Evolutionary conservation across 2,797 vertebrate genomes (phyloP), one percentile per base, ranked within the genome.

Genomic region (Siniperca obscura): DNA sequence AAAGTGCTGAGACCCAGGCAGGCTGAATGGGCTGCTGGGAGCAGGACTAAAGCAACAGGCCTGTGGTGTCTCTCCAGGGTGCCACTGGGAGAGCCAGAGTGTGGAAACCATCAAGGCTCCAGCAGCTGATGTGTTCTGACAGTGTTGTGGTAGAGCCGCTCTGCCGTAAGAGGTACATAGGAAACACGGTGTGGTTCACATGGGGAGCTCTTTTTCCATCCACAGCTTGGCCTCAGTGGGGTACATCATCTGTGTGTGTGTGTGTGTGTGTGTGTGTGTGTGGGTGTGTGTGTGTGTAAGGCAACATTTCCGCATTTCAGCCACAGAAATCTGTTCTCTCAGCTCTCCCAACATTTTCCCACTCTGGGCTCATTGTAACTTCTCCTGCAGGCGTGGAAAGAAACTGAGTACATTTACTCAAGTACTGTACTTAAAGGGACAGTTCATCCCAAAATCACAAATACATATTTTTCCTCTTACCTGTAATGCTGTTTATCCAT

Each of bases 141-240:
- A 95, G 80, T 95, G 95, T 95, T 96, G 92, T 95, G 91, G 91
- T 89, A 90, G 89, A 90, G 81, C 83, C 82, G 65, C 89, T 95
- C 93, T 94, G 89, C 93, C 86, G 83, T 93, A 87, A 93, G 90
- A 87, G 83, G 88, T 85, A 83, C 87, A 89, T 82, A 87, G 92
- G 90, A 94, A 92, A 90, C 91, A 83, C 78, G 40, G 74, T 64
- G 84, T 38, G 85, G 89, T 94, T 94, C 93, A 92, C 93, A 93
- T 30, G 79, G 86, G 89, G 84, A 84, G 70, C 71, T 85, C 70
- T 78, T 74, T 87, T 77, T 82, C 70, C 87, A 85, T 84, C 76
- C 75, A 73, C 79, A 55, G 70, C 78, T 77, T 25, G 8, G 73
- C 64, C 86, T 78, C 84, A 73, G 83, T 13, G 70, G 85, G 79